Conservation (phyloP, 2,797 vertebrate species). For the Mormyrops boulengeri region DNA sequence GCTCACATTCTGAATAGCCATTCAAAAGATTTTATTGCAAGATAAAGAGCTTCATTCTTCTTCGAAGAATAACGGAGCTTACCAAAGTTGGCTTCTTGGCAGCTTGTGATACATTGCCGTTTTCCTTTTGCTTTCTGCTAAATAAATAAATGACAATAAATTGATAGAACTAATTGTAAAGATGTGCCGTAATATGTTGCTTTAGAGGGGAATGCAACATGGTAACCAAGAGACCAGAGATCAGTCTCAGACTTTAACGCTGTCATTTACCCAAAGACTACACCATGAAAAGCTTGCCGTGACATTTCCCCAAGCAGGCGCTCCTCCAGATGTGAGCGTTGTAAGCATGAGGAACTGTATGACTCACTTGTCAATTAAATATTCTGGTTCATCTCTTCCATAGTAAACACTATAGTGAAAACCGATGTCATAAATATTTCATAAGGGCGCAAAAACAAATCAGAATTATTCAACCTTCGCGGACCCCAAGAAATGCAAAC, state of each 20-base stretch:
- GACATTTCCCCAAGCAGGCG: background rate
- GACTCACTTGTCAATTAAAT: background rate
- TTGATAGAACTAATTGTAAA: background rate
- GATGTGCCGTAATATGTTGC: background rate
- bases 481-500: background rate
- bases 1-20: background rate
- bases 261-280: background rate
- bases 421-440: background rate
- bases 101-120: background rate
- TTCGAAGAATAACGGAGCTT: background rate
- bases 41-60: background rate
- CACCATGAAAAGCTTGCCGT: background rate
- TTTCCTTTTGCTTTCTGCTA: background rate
- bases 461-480: background rate
- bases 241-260: background rate
- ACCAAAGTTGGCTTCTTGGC: background rate
- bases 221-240: background rate
- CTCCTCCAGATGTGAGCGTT: background rate
- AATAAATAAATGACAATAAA: background rate
- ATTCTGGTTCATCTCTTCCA: background rate
- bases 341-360: background rate
- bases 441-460: background rate
- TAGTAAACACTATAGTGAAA: background rate
- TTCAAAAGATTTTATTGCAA: background rate
- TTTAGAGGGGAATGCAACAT: background rate